phyloP scores from a whole-genome alignment of 2,797 vertebrate species.

The Somateria mollissima region DNA sequence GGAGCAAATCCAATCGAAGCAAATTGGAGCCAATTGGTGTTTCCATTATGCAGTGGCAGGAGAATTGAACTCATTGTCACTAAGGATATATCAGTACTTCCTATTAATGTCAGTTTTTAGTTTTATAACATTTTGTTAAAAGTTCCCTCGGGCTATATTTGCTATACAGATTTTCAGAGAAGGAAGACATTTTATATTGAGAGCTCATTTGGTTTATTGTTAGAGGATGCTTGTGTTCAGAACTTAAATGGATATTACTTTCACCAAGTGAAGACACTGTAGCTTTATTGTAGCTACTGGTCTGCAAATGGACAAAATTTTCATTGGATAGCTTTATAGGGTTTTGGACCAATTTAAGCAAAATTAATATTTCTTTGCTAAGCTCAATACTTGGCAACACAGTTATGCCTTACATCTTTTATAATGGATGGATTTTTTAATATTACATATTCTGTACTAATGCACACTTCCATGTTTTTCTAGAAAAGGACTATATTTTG shows the following conservation, averaged over 20 bases:
- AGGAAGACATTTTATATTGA: slow-evolving; percentile 62
- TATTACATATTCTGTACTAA: slow-evolving; percentile 34
- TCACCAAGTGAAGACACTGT: background rate
- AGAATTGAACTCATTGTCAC: slow-evolving; percentile 73
- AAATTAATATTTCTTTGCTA: slow-evolving; percentile 12
- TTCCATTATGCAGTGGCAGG: slow-evolving; percentile 54
- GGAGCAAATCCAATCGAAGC: slow-evolving; percentile 52
- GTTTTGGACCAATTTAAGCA: background rate
- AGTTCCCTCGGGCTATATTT: slow-evolving; percentile 76
- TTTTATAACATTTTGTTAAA: slow-evolving; percentile 76
- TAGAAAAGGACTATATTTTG: slow-evolving; percentile 35
- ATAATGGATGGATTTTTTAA: slow-evolving; percentile 4
- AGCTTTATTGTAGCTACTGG: background rate
- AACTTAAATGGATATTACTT: slow-evolving; percentile 12
- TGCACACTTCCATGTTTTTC: slow-evolving; percentile 19
- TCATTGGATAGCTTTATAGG: background rate
- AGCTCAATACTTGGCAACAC: background rate
- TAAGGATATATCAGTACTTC: slow-evolving; percentile 78
- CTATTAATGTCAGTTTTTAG: slow-evolving; percentile 79
- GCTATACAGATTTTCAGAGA: slow-evolving; percentile 68
- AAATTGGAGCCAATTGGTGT: slow-evolving; percentile 69
- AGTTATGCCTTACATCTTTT: slow-evolving; percentile 38
- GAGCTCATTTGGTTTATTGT: slow-evolving; percentile 52
- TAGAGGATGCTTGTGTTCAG: slow-evolving; percentile 33
- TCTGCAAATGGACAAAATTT: slow-evolving; percentile 16